Base-by-base conservation (phyloP, 2,113 vertebrate species). In the Megaceryle maxima region DNA sequence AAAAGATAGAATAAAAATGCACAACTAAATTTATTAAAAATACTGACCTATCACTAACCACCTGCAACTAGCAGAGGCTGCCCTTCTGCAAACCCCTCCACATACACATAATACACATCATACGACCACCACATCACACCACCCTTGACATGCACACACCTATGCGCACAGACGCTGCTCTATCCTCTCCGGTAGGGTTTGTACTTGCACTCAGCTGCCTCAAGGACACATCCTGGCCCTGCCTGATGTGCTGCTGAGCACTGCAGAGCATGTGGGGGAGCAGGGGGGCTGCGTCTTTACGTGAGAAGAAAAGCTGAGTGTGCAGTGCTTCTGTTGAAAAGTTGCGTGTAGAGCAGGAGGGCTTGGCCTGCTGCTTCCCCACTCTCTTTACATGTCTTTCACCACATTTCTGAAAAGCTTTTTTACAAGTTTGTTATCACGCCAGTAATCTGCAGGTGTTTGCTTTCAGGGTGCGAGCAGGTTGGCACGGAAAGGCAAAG, bases 121-220 rank as follows among this genome's bases (percentile, higher is more conserved):
- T 41, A 41, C 39, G 13, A 41, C 51, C 9, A 16, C 53, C 35
- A 1, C 14, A 0, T 6, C 10, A 2, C 33, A 9, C 4, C 39
- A 8, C 14, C 39, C 39, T 33, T 20, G 57, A 10, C 20, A 7
- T 0, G 4, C 0, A 1, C 63, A 41, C 67, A 29, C 56, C 72
- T 4, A 4, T 4, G 1, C 46, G 10, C 77, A 6, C 0, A 1
- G 31, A 26, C 63, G 13, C 0, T 46, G 83, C 90, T 64, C 83
- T 11, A 0, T 9, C 69, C 7, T 79, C 57, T 4, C 46, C 46
- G 3, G 20, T 5, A n/a, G 21, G 51, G 31, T 62, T 9, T 7
- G 5, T 21, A 1, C 59, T 68, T 39, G 44, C 50, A 12, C 81
- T 39, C 16, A 29, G 1, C 1, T 33, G 17, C 84, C 62, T 2